Base-by-base conservation (phyloP, 2,888 invertebrate genomes). In the Ichneumoninae sp. region DNA sequence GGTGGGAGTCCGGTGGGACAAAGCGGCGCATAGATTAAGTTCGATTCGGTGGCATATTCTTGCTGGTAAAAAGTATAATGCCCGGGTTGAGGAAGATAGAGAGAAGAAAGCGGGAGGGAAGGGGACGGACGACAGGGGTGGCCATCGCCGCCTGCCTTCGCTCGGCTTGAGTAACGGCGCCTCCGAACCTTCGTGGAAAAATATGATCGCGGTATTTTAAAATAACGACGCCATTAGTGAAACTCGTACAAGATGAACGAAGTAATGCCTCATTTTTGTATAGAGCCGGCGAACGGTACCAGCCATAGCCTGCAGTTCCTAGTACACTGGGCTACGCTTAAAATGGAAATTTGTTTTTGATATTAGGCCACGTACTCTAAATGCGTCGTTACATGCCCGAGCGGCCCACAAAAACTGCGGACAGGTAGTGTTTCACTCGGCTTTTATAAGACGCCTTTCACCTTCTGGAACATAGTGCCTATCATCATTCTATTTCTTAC, bases 211-310 rank as follows among this genome's bases (percentile, higher is more conserved):
- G 91, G 91, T 91, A 91, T 93, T 92, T 92, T 91, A 91, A 91
- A 93, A 92, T 93, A 93, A 93, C 91, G 92, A 92, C 89, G 91
- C 92, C 92, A 93, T 93, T 93, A 93, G 91, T 89, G 90, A 89
- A 90, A 90, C 89, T 90, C 89, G 88, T 89, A 90, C 90, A 90
- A 90, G 91, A 91, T 90, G 90, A 90, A 89, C 89, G 89, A 87
- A 89, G 90, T 88, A 90, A 90, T 91, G 90, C 88, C 89, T 90
- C 90, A 90, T 90, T 89, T 89, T 89, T 89, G 88, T 85, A 85
- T 66, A 80, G 71, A 84, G 52, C 62, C 36, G 36, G 76, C 19
- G 57, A 70, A 44, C 50, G 60, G 68, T 62, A 65, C 66, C 19
- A 26, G 50, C 19, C 44, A 13, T 62, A 7, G 62, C 33, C n/a